Conservation (phyloP, 2,113 vertebrate species). For the Aviceda subcristata region DNA sequence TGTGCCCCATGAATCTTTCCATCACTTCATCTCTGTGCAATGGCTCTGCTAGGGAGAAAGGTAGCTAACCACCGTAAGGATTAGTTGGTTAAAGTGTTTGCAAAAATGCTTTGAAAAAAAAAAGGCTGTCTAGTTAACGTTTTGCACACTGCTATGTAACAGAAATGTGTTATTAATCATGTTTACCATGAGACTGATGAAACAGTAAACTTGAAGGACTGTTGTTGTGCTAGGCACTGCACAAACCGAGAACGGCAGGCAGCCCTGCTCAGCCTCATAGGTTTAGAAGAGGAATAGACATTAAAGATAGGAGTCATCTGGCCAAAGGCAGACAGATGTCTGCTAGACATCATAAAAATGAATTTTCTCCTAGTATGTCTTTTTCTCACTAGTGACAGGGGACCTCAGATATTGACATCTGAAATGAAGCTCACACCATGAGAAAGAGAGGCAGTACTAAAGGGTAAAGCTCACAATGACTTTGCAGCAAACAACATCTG, state of each 20-base stretch:
- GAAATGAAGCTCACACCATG: neutral
- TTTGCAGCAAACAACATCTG: neutral
- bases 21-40: neutral
- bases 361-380: neutral
- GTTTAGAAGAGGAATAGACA: neutral
- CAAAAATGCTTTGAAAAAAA: neutral
- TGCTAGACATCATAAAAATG: neutral
- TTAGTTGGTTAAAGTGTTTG: neutral
- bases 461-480: neutral
- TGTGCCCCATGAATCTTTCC: neutral
- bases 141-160: neutral
- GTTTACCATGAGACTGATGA: neutral
- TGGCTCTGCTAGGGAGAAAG: neutral
- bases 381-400: neutral
- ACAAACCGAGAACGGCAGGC: neutral
- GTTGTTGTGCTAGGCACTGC: neutral
- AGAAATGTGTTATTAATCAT: neutral
- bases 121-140: neutral
- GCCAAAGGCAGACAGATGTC: neutral
- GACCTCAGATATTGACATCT: neutral
- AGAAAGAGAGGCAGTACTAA: neutral
- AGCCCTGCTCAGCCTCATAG: neutral
- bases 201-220: neutral
- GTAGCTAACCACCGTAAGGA: neutral
- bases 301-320: neutral